Base-by-base conservation (phyloP, 2,888 invertebrate species). In the Lasioglossum malachurum region DNA sequence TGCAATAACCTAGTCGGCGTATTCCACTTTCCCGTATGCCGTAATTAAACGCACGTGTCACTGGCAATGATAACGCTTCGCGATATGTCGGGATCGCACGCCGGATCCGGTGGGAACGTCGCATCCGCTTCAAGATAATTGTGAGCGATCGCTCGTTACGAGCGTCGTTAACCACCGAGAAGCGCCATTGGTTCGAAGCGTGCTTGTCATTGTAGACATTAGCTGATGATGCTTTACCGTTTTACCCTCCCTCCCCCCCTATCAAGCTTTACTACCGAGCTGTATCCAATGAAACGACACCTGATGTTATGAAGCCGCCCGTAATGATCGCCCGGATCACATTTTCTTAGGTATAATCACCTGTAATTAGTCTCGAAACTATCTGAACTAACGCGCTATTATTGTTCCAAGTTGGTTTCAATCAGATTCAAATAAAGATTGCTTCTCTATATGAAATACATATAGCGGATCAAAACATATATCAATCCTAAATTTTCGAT, bases 31-130 rank as follows among this genome's bases (percentile, higher is more conserved):
- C 83, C 75, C 77, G 84, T 67, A 83, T 67, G 73, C 72, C 64
- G 87, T 86, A 80, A 89, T 91, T 91, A 91, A 91, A 91, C 82
- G 88, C 88, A 89, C 86, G 84, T 88, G 90, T 86, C 84, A 78
- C 79, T 71, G 82, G 77, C 41, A 64, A 83, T 80, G 83, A 78
- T 83, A 90, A 87, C 77, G 78, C 78, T 38, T 60, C 80, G 79
- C 81, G 90, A 89, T 88, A 78, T 78, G 85, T 75, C 81, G 80
- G 84, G 49, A 75, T 83, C 78, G 71, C 69, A 38, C 83, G 35
- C 23, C 77, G 72, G 72, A 64, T 71, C 71, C 73, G 78, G 60
- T 57, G 81, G 80, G 77, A 87, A 80, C 81, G 73, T 76, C 88
- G 71, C 75, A 77, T 82, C 80, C 82, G 88, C 78, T 88, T 80